Conservation (phyloP, 2,797 vertebrate genomes). For the Pogoniulus pusillus region DNA sequence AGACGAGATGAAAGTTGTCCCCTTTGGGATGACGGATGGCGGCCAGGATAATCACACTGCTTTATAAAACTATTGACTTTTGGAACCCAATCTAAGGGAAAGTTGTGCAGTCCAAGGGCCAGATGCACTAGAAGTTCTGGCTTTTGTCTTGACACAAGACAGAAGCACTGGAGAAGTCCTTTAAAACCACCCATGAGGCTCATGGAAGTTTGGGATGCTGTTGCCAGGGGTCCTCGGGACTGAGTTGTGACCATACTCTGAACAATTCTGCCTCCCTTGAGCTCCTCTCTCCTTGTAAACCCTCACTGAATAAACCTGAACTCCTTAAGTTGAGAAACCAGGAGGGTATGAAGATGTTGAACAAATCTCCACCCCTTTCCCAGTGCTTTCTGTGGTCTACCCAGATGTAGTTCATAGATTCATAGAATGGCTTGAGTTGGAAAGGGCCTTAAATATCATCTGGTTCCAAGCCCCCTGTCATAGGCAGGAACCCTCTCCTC, state of each 20-base stretch:
- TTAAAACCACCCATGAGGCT: background rate
- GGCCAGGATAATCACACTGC: background rate
- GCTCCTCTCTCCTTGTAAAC: background rate
- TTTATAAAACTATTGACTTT: background rate
- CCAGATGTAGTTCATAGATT: background rate
- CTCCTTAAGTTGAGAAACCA: background rate
- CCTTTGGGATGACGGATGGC: background rate
- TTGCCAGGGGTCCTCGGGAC: background rate
- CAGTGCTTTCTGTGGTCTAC: accelerated
- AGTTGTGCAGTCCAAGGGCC: background rate
- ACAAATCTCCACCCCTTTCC: background rate
- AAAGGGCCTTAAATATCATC: too few species aligned
- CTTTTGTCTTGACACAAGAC: slow-evolving; percentile 14
- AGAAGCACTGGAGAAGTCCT: background rate
- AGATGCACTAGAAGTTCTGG: background rate
- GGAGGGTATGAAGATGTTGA: background rate
- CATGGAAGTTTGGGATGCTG: background rate
- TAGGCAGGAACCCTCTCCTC: too few species aligned
- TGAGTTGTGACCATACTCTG: background rate
- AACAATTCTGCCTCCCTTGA: background rate
- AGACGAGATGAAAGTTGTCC: background rate
- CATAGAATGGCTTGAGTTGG: too few species aligned
- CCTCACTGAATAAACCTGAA: accelerated
- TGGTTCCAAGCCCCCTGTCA: too few species aligned
- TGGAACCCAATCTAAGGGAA: slow-evolving; percentile 1